Conservation (phyloP, 2,797 vertebrate species). For the Carduelis carduelis region DNA sequence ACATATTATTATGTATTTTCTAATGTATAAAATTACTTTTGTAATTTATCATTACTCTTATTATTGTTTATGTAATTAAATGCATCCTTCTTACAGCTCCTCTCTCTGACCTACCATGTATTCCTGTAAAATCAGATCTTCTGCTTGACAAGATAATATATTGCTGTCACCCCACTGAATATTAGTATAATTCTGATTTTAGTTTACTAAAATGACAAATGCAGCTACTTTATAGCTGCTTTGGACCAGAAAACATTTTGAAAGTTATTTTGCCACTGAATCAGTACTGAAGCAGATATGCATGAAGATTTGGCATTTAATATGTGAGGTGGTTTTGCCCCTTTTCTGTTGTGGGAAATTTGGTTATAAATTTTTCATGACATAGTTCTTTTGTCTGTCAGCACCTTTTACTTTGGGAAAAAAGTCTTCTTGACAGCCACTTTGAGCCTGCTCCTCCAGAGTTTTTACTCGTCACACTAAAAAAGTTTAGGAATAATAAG, state of each 20-base stretch:
- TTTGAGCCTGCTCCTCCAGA: slow-evolving; percentile 44
- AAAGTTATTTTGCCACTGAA: slow-evolving; percentile 72
- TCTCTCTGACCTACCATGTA: neutral
- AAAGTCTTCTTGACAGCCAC: slow-evolving; percentile 49
- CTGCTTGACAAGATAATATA: slow-evolving; percentile 71
- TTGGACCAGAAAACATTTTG: slow-evolving; percentile 71
- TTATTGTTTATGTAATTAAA: slow-evolving; percentile 46
- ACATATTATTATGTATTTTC: neutral
- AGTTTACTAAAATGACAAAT: slow-evolving; percentile 69
- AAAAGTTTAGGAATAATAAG: neutral
- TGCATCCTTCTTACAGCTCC: neutral
- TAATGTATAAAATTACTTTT: neutral
- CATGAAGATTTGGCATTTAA: slow-evolving; percentile 46
- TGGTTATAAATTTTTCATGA: slow-evolving; percentile 68
- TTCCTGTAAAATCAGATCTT: slow-evolving; percentile 59
- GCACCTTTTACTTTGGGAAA: slow-evolving; percentile 43
- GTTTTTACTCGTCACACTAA: neutral
- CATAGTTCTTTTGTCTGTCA: slow-evolving; percentile 59
- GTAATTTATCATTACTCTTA: slow-evolving; percentile 30
- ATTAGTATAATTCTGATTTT: slow-evolving; percentile 75
- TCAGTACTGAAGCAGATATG: slow-evolving; percentile 49
- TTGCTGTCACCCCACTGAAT: slow-evolving; percentile 57
- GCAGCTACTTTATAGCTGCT: slow-evolving; percentile 70
- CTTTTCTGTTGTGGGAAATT: slow-evolving; percentile 46
- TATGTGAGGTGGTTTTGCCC: slow-evolving; percentile 37